Base-by-base conservation (phyloP, 2,888 invertebrate species). In the Anagyrus pseudococci region DNA sequence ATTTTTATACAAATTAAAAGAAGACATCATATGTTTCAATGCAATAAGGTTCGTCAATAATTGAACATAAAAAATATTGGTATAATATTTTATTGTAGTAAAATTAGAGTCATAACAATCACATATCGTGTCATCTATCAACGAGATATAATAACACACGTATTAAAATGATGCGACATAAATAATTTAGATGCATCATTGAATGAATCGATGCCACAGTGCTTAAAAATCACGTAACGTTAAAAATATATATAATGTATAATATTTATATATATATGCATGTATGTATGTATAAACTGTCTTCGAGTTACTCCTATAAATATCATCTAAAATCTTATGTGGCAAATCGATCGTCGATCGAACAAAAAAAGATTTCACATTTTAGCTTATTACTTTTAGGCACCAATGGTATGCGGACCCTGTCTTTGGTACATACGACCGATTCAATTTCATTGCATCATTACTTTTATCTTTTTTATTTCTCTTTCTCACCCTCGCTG, bases 341-440 rank as follows among this genome's bases (percentile, higher is more conserved):
- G 77, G 77, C 78, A 78, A 79, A 79, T 77, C 72, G 66, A 76
- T 75, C 77, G 77, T 75, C 75, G 77, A 77, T 77, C 79, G 75
- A 73, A 77, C 77, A 78, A 75, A 77, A 78, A 66, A 66, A 66
- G 57, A 74, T 78, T 64, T 77, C 74, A 72, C 75, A 69, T 71
- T 70, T 70, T 69, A 70, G 69, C 68, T 71, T 72, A 64, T 73
- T 73, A 75, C 73, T 75, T 78, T 80, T 78, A 80, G 80, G 80
- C 80, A 80, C 80, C 80, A 80, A 80, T 80, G 80, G 80, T 80
- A 79, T 80, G 75, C 79, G 79, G 79, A 80, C 80, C 80, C 80
- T 81, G 80, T 81, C 80, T 81, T 81, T 81, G 80, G 80, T 81
- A 80, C 80, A 75, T 77, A 79, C 75, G 77, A 80, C 80, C 80